Evolutionary conservation across 2,888 invertebrate species (phyloP), one percentile per base, ranked within the genome.

Genomic region (Hirtodrosophila cameraria): DNA sequence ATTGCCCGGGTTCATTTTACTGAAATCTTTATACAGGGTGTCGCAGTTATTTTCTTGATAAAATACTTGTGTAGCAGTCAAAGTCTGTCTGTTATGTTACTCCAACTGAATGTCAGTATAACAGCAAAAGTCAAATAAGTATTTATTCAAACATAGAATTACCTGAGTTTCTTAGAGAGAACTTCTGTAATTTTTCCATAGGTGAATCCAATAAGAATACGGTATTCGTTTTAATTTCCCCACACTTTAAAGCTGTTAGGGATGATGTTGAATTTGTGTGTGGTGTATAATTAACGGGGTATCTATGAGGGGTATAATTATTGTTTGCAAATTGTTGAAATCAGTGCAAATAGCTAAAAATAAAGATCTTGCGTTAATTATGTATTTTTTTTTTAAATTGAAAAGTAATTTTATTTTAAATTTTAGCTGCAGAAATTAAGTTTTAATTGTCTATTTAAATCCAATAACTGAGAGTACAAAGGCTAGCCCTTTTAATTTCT

Each of bases 11-110:
- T n/a, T 3, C 28, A 33, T 15, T 52, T 35, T 13, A 45, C 36
- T 53, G 28, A 50, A 48, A 18, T 46, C 18, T 15, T 1, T 11
- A 54, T 73, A 73, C 74, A 71, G 74, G 68, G 74, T 71, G 74
- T 11, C 13, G 5, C 45, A 9, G 0, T 8, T 3, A 31, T 20
- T 53, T 57, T 13, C 23, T 4, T 23, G 6, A 23, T 4, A 23
- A 7, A 7, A 7, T 23, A 18, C 1, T 15, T 23, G 4, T 9
- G n/a, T 9, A 30, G 38, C 57, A 45, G 28, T 43, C 43, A 58
- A 27, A 48, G 6, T 6, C 63, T 73, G 58, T 3, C 9, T 63
- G 74, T 2, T 63, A 23, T 39, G 54, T 8, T 28, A 20, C 8
- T 23, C 8, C 8, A 23, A 7, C 6, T 7, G 6, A 31, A 7